Conservation (phyloP, 2,113 vertebrate genomes). For the Rostratula benghalensis region DNA sequence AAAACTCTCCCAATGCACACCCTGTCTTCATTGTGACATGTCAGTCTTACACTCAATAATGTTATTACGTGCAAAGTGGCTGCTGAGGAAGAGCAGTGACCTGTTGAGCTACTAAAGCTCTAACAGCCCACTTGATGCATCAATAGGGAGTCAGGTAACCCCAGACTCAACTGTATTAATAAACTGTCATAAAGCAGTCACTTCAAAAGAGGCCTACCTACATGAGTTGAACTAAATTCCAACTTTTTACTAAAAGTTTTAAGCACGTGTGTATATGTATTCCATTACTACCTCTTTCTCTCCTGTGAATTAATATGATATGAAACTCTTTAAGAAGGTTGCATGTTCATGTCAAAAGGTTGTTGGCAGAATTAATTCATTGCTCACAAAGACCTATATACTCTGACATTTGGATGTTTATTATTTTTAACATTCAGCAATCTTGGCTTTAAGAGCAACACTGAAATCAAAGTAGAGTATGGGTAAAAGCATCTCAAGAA, state of each 20-base stretch:
- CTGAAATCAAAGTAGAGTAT: background rate
- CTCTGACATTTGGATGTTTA: background rate
- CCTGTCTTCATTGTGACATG: accelerated
- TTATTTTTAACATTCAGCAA: background rate
- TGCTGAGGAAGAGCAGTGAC: background rate
- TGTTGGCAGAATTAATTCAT: background rate
- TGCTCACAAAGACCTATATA: background rate
- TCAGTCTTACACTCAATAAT: background rate
- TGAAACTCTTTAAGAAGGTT: background rate
- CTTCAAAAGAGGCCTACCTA: background rate
- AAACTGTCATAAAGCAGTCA: background rate
- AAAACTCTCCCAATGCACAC: background rate
- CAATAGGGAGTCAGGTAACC: background rate
- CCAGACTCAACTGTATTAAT: background rate
- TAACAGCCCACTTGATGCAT: background rate
- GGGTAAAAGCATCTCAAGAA: background rate
- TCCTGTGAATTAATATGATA: background rate
- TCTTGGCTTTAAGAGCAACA: background rate
- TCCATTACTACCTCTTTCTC: background rate
- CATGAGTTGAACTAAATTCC: background rate
- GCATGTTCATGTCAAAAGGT: background rate
- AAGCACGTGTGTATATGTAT: background rate
- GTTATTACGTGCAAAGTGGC: background rate
- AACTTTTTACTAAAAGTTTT: background rate
- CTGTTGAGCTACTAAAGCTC: background rate